phyloP scores from a whole-genome alignment of 2,797 vertebrate genomes.

The Tauraco hartlaubi region DNA sequence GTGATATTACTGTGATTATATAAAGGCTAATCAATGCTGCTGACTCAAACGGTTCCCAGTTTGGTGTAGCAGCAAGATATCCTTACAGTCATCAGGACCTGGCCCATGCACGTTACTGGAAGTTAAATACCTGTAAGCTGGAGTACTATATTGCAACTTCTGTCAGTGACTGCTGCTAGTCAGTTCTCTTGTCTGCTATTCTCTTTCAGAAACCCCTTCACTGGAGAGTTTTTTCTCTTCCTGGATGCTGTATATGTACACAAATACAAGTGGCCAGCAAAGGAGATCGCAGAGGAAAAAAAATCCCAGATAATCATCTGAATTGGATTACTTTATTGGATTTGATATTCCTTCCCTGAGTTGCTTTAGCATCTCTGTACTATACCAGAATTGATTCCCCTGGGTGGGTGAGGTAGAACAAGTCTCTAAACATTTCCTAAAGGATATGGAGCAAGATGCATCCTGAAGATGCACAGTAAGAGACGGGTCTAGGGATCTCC shows the following conservation, averaged over 20 bases:
- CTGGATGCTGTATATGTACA: background rate
- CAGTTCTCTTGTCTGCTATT: background rate
- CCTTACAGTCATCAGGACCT: background rate
- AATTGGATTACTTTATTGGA: background rate
- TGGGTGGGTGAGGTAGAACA: background rate
- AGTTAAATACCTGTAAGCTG: background rate
- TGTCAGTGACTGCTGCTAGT: background rate
- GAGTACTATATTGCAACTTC: background rate
- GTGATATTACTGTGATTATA: background rate
- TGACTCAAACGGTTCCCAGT: background rate
- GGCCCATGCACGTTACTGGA: background rate
- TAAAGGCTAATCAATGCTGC: background rate
- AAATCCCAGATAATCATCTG: background rate
- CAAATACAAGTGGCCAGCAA: background rate
- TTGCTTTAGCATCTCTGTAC: background rate
- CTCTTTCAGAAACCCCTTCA: background rate
- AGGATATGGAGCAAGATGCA: background rate
- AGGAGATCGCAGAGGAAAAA: background rate
- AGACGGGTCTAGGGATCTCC: background rate
- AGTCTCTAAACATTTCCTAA: background rate
- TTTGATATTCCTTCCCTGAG: background rate
- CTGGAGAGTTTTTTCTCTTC: background rate
- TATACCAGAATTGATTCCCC: background rate
- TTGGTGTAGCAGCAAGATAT: background rate
- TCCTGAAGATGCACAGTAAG: background rate